Evolutionary conservation across 2,113 vertebrate genomes (phyloP).

Genomic region (Rutilus rutilus): DNA sequence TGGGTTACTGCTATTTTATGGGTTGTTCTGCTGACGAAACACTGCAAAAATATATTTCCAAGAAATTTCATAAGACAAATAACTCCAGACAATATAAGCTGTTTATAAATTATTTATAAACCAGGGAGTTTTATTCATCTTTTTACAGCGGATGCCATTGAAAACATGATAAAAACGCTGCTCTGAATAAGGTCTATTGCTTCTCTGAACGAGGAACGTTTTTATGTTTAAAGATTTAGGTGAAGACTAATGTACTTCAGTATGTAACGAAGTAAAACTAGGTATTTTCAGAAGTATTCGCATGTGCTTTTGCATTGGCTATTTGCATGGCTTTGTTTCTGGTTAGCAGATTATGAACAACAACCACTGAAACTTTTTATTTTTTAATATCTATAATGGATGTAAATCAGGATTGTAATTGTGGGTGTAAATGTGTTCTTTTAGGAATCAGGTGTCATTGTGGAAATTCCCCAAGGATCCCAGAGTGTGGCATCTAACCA

Average conservation of each 20-base stretch:
- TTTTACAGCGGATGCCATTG: too few relatives aligned
- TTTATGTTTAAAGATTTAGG: background rate
- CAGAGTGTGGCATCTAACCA: slow-evolving; percentile 59
- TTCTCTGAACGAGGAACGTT: too few relatives aligned
- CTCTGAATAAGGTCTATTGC: too few relatives aligned
- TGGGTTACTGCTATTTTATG: too few relatives aligned
- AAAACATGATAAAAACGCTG: too few relatives aligned
- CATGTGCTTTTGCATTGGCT: background rate
- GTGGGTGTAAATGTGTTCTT: slow-evolving; percentile 63
- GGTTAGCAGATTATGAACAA: background rate
- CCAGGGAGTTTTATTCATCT: too few relatives aligned
- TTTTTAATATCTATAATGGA: slow-evolving; percentile 50
- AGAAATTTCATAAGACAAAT: too few relatives aligned
- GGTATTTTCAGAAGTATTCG: background rate
- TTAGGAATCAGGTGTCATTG: slow-evolving; percentile 62
- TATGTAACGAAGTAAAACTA: background rate
- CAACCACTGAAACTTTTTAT: background rate
- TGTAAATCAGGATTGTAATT: slow-evolving; percentile 57
- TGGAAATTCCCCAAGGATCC: slow-evolving; percentile 54
- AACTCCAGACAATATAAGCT: too few relatives aligned
- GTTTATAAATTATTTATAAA: too few relatives aligned
- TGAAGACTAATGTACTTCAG: background rate
- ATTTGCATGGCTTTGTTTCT: background rate
- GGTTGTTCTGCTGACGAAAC: too few relatives aligned
- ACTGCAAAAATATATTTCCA: too few relatives aligned